Evolutionary conservation across 2,888 invertebrate species (phyloP), one percentile per base, ranked within the genome.

Genomic region (Hymenopus coronatus): DNA sequence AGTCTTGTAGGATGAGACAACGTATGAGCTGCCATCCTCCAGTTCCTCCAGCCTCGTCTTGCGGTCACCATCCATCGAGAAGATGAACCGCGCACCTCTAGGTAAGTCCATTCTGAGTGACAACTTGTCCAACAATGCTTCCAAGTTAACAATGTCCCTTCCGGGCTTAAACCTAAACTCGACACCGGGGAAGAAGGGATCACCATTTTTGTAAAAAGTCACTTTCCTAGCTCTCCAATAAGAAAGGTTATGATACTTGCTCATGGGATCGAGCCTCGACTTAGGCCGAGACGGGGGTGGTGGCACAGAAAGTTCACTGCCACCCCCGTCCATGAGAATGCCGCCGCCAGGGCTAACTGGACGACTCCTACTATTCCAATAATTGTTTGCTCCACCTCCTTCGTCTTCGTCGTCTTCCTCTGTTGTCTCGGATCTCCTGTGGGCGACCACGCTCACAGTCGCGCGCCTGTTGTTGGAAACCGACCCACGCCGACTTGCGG

Each of bases 131-230:
- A 98, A 94, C 84, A 99, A 94, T 27, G 96, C 96, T 92, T 98
- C 98, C 94, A 98, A 93, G 25, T 97, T 97, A 83, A 96, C 96
- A 92, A 98, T 96, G 92, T 98, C 98, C 90, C 98, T 95, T 2
- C 98, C 98, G 0, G 98, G 97, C 91, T 97, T 97, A 92, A 98
- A 98, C 91, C 97, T 95, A 92, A 97, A 96, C 93, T 98, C 98
- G 82, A 98, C 96, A 0, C 98, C 98, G 27, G 97, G 97, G 92
- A 97, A 98, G 92, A 98, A 97, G 0, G 98, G 97, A 92, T 98
- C 98, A 4, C 98, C 98, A 94, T 98, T 99, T 92, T 97, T 96
- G 94, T 97, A 98, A 93, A 99, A 98, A 1, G 97, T 96, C 89
- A 98, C 97, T 88, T 98, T 92, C 87, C 97, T 94, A 0, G 98